Percentiles rank a stretch among this genome's conserved stretches.
phyloP scores from a whole-genome alignment of 2,888 invertebrate genomes.

The Cabera pusaria region DNA sequence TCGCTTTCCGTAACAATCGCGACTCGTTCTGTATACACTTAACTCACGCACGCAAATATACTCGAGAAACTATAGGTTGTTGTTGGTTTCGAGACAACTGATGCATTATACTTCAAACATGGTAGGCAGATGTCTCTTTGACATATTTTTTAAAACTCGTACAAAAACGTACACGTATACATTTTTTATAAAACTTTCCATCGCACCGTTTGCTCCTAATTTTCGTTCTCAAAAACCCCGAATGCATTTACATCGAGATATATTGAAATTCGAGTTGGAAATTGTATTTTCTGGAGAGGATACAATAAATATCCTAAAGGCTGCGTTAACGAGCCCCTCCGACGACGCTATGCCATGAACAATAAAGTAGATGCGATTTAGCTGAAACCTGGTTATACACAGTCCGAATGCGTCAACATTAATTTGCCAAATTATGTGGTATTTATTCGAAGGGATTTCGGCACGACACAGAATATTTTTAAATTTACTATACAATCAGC shows the following conservation, averaged over 20 bases:
- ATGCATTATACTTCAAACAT: no score
- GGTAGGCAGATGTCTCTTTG: no score
- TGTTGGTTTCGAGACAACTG: no score
- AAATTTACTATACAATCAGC: no score
- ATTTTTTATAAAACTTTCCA: no score
- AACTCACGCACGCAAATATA: conserved; percentile 53
- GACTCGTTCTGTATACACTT: conserved; percentile 59
- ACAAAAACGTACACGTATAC: no score
- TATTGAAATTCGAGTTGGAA: conserved; percentile 58
- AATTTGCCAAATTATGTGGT: conserved; percentile 49
- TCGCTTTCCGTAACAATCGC: conserved; percentile 70
- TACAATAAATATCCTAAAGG: conserved; percentile 80
- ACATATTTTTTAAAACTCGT: no score
- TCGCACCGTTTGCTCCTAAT: conserved; percentile 8
- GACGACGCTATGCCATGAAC: conserved; percentile 61
- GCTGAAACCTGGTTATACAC: conserved; percentile 62
- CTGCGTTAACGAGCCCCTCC: conserved; percentile 77
- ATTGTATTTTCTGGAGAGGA: conserved; percentile 79
- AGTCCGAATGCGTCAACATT: conserved; percentile 51
- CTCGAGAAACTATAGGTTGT: conserved; percentile 35
- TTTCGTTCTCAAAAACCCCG: conserved; percentile 11
- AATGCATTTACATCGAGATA: conserved; percentile 26
- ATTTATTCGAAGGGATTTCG: conserved; percentile 36
- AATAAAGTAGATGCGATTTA: conserved; percentile 69
- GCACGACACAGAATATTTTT: not conserved